Evolutionary conservation across 2,797 vertebrate genomes (phyloP), one percentile per base, ranked within the genome.

Genomic region (Pseudochirops corinnae): DNA sequence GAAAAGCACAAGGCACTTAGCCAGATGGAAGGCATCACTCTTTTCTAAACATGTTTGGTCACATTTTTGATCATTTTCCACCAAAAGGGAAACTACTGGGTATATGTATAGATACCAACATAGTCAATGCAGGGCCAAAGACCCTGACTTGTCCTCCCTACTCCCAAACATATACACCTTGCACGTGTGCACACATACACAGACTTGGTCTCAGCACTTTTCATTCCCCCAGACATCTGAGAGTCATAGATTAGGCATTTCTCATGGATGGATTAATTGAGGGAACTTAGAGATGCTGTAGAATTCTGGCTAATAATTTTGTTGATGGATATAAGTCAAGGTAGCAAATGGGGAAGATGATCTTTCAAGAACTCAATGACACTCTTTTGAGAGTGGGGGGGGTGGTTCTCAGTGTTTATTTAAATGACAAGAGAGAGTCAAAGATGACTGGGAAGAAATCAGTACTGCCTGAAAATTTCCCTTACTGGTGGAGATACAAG

Each of bases 231-330:
- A 98, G 95, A 94, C 92, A 96, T 94, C 95, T 91, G 96, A 96
- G 95, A 74, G 93, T 97, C 92, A 96, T 93, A 96, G 95, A 58
- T 10, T 94, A 95, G 95, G 97, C 97, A 97, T 97, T 98, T 95
- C 57, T 98, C 98, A 97, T 92, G 97, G 97, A 98, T 96, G 96
- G 97, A 95, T 97, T 98, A 98, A 98, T 95, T 98, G 98, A 97
- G 96, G 96, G 98, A 98, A 98, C 93, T 97, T 97, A 98, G 53
- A 97, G 97, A 98, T 94, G 97, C 60, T 97, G 62, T 92, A 98
- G 98, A 98, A 98, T 74, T 95, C 93, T 94, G 97, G 97, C 95
- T 97, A 98, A 97, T 95, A 98, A 98, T 98, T 97, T 97, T 97
- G 95, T 62, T 96, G 96, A 97, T 96, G 97, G 96, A 97, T 98